Percentiles rank a stretch among this genome's conserved stretches.
These are phyloP conservation scores for Rallus crepitans DNA, from an alignment of 2,797 vertebrate species.

Conservation along the genomic window DNA sequence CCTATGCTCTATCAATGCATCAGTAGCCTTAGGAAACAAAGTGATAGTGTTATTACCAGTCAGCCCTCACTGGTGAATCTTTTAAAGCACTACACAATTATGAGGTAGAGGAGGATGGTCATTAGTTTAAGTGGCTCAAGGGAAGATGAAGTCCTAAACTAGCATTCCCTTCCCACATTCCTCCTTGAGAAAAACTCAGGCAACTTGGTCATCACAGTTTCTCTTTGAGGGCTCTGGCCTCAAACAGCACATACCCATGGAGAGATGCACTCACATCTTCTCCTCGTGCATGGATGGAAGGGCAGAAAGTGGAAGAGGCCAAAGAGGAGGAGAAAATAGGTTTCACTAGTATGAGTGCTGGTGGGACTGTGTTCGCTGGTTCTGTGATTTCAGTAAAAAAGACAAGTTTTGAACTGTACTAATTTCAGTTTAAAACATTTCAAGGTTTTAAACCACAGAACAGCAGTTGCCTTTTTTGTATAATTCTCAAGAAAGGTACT, in stretches of 20 bases:
- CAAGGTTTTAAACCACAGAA: neutral
- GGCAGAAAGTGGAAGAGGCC: neutral
- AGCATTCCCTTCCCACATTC: neutral
- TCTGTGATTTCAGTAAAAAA: neutral
- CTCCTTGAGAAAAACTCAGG: neutral
- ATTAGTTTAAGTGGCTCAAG: neutral
- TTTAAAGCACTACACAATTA: neutral
- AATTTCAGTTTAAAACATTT: neutral
- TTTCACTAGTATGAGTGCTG: neutral
- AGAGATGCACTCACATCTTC: fast-evolving
- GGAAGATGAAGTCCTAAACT: neutral
- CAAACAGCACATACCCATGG: neutral
- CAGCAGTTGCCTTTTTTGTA: neutral
- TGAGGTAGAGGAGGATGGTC: neutral
- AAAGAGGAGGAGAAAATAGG: neutral
- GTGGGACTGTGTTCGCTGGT: neutral
- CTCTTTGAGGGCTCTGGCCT: neutral
- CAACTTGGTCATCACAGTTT: neutral
- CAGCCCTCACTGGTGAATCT: neutral
- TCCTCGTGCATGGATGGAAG: neutral
- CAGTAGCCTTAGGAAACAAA: neutral
- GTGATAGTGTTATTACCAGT: neutral
- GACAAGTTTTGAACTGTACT: neutral
- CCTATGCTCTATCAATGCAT: neutral
- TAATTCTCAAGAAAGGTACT: neutral